phyloP scores from a whole-genome alignment of 2,797 vertebrate species.

The Esox lucius region DNA sequence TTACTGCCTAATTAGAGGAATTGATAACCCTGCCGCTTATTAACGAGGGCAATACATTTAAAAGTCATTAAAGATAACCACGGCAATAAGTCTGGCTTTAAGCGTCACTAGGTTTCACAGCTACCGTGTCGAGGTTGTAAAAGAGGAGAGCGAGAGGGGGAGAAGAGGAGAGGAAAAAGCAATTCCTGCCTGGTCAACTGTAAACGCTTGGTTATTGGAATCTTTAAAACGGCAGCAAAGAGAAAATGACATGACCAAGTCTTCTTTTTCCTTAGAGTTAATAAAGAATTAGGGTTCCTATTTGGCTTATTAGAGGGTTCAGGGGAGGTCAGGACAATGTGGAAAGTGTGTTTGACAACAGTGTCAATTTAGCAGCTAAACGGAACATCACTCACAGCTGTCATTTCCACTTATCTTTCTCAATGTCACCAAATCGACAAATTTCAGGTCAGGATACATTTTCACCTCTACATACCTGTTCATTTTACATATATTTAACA shows the following conservation, averaged over 20 bases:
- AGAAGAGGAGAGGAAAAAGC: conserved; percentile 63
- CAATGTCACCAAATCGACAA: conserved; percentile 80
- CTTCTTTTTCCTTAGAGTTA: conserved; percentile 84
- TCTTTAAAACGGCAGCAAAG: conserved; percentile 90
- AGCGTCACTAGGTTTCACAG: conserved; percentile 89
- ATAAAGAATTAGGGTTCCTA: conserved; percentile 96
- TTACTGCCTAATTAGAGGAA: conserved; percentile 95
- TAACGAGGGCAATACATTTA: conserved; percentile 98
- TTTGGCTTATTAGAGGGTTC: conserved; percentile 94
- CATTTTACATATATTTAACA: conserved; percentile 55
- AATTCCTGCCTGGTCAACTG: conserved; percentile 92
- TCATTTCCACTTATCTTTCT: conserved; percentile 91
- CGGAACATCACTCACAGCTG: conserved; percentile 88
- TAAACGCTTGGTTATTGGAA: conserved; percentile 93
- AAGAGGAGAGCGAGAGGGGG: conserved; percentile 17
- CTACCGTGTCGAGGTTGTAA: conserved; percentile 74
- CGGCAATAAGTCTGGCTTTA: conserved; percentile 95
- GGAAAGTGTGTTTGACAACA: conserved; percentile 81
- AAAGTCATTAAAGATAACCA: conserved; percentile 99
- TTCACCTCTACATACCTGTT: conserved; percentile 49
- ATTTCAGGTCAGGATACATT: conserved; percentile 77
- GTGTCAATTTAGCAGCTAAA: conserved; percentile 85
- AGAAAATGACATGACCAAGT: conserved; percentile 94
- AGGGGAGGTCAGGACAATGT: conserved; percentile 78
- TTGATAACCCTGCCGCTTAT: conserved; percentile 95